A percentile compares a stretch with the other conserved stretches of the same genome.
These are phyloP conservation scores for Sphinx pinastri DNA, from an alignment of 2,888 invertebrate species.

Conservation along the genomic window DNA sequence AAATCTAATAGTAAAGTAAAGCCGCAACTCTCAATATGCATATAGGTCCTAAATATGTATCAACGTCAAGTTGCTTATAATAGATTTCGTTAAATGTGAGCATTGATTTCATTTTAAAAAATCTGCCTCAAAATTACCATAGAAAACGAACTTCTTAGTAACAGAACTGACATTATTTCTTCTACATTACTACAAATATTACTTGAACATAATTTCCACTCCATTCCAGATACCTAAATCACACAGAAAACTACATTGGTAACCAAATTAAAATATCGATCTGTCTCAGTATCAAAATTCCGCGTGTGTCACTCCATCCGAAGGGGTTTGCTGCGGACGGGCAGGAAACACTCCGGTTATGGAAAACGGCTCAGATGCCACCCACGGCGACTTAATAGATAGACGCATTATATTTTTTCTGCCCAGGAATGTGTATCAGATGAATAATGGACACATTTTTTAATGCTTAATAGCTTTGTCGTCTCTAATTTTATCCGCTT, in stretches of 20 bases:
- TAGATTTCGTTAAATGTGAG: too few relatives aligned
- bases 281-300: slow-evolving; percentile 68
- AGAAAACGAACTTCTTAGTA: too few relatives aligned
- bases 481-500: neutral
- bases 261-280: slow-evolving; percentile 34
- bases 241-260: neutral
- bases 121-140: too few relatives aligned
- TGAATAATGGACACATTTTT: slow-evolving; percentile 21
- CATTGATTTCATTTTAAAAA: too few relatives aligned
- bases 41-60: too few relatives aligned
- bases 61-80: too few relatives aligned
- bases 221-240: neutral
- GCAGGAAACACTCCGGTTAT: slow-evolving; percentile 67
- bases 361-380: slow-evolving; percentile 67
- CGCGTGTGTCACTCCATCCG: slow-evolving; percentile 56
- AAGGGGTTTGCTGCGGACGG: slow-evolving; percentile 43
- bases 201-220: too few relatives aligned
- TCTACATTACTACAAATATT: too few relatives aligned
- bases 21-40: too few relatives aligned
- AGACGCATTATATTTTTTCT: slow-evolving; percentile 43
- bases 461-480: neutral
- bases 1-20: too few relatives aligned
- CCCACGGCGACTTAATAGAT: slow-evolving; percentile 59
- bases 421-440: slow-evolving; percentile 22
- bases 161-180: too few relatives aligned